Evolutionary conservation across 2,888 invertebrate species (phyloP).

Genomic region (Sussaba pulchella): DNA sequence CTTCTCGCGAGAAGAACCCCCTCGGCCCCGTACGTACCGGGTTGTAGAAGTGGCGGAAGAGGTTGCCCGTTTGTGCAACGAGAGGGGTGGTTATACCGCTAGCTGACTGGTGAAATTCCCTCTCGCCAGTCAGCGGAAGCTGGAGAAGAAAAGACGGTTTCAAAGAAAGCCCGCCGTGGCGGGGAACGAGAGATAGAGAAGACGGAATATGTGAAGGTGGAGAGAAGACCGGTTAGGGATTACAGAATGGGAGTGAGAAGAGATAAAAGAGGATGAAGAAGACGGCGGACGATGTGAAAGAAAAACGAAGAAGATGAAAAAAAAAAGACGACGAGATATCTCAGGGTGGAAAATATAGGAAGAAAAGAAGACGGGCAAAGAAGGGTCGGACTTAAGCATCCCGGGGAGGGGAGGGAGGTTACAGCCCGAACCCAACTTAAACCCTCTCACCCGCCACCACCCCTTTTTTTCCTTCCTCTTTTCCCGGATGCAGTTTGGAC

Average conservation of each 20-base stretch:
- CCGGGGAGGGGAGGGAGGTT: constrained; percentile 49
- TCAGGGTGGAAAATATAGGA: constrained; percentile 38
- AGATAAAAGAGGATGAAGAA: constrained; percentile 21
- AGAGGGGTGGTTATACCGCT: constrained; percentile 29
- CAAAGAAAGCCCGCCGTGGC: constrained; percentile 53
- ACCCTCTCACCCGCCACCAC: constrained; percentile 35
- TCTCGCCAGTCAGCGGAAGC: constrained; percentile 29
- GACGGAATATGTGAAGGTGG: constrained; percentile 47
- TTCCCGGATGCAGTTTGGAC: constrained; percentile 32
- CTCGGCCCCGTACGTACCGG: constrained; percentile 67
- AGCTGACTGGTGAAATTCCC: constrained; percentile 9
- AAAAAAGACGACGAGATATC: constrained; percentile 26
- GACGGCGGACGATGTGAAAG: too few relatives aligned
- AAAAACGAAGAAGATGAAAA: constrained; percentile 13
- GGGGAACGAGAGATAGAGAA: background rate
- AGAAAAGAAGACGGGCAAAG: constrained; percentile 25
- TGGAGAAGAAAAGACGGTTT: constrained; percentile 36
- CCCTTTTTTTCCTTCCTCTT: constrained; percentile 10
- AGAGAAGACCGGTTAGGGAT: constrained; percentile 51
- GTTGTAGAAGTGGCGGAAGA: constrained; percentile 35
- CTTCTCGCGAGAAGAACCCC: constrained; percentile 53
- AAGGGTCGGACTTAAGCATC: constrained; percentile 56
- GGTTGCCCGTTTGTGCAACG: constrained; percentile 51
- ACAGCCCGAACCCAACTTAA: constrained; percentile 58
- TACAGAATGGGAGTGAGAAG: constrained; percentile 47